phyloP scores from a whole-genome alignment of 2,113 vertebrate species.

The Gymnogyps californianus region DNA sequence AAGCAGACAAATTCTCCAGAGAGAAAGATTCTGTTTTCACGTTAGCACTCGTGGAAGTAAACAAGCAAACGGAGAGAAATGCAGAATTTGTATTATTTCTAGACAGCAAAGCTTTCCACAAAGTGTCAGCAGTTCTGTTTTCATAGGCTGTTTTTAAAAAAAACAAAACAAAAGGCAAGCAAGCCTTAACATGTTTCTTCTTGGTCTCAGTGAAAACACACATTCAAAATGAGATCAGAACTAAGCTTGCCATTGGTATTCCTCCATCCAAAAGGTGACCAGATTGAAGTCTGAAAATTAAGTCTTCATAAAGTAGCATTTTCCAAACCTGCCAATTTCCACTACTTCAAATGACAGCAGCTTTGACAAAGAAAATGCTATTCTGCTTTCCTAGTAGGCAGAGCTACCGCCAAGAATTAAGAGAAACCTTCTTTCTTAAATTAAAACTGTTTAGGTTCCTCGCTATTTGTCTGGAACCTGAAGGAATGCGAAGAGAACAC shows the following conservation, averaged over 20 bases:
- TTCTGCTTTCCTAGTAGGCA: neutral
- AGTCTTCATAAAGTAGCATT: neutral
- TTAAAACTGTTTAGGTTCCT: neutral
- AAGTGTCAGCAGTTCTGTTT: neutral
- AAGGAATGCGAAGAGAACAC: neutral
- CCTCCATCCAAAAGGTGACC: neutral
- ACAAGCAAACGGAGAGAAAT: neutral
- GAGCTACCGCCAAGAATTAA: neutral
- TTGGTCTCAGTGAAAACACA: neutral
- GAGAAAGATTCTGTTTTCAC: neutral
- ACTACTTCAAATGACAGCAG: neutral
- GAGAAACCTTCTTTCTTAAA: neutral
- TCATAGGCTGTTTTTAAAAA: neutral
- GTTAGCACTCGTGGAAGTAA: neutral
- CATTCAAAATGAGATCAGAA: neutral
- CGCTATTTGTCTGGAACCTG: neutral
- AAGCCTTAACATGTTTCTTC: neutral
- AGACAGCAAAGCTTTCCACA: neutral
- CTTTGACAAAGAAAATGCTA: neutral
- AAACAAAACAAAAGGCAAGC: fast-evolving
- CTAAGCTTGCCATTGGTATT: neutral
- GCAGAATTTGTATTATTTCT: neutral
- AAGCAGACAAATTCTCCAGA: neutral
- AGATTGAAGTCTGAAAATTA: neutral
- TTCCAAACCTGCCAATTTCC: neutral